Percentiles rank a stretch among this genome's conserved stretches.
Conservation (phyloP, 2,113 vertebrate genomes). For the Pseudorasbora parva region DNA sequence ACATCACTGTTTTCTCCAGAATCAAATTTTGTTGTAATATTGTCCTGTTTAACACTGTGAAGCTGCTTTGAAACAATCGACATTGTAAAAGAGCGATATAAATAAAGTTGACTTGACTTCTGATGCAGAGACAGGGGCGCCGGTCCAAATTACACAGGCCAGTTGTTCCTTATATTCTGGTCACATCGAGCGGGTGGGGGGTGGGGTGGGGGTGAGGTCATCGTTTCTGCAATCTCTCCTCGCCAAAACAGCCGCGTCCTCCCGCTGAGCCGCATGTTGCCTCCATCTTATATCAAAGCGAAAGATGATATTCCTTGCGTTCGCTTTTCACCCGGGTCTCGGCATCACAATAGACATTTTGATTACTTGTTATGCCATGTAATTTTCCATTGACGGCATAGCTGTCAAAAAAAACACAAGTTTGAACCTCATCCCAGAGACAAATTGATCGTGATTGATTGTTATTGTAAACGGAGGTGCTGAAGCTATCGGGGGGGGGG, state of each 20-base stretch:
- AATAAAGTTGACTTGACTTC: too few relatives aligned
- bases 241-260: slow-evolving; percentile 29
- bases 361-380: slow-evolving; percentile 37
- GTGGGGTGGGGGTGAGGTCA: slow-evolving; percentile 18
- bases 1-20: too few relatives aligned
- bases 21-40: too few relatives aligned
- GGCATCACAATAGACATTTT: slow-evolving; percentile 25
- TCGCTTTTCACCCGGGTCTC: slow-evolving; percentile 11
- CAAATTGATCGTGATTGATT: slow-evolving; percentile 42
- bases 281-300: slow-evolving; percentile 27
- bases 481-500: not conserved
- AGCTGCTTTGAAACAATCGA: too few relatives aligned
- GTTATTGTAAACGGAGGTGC: not conserved
- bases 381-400: slow-evolving; percentile 8
- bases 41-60: too few relatives aligned
- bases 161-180: slow-evolving; percentile 33
- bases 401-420: slow-evolving; percentile 23
- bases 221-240: slow-evolving; percentile 16
- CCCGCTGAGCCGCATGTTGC: slow-evolving; percentile 34
- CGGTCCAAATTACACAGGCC: slow-evolving; percentile 39
- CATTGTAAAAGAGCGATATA: too few relatives aligned
- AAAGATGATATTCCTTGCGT: slow-evolving; percentile 25
- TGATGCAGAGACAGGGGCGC: not conserved
- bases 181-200: slow-evolving; percentile 4
- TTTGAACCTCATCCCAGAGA: slow-evolving; percentile 29